Base-by-base conservation (phyloP, 2,797 vertebrate species). In the Poeciliopsis turneri region DNA sequence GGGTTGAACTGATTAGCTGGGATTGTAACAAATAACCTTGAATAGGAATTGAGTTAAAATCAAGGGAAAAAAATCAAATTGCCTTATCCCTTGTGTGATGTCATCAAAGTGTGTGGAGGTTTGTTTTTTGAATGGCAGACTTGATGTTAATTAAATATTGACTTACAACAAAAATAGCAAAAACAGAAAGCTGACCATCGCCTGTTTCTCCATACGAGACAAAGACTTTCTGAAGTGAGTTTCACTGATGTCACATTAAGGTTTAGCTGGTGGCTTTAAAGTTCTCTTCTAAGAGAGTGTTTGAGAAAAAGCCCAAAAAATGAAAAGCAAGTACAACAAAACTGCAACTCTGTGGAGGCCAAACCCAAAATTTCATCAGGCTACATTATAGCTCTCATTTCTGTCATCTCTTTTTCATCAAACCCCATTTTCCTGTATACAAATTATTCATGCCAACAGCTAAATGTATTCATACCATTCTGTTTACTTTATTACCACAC, bases 401-500 rank as follows among this genome's bases (percentile, higher is more conserved):
- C 89, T 85, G 91, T 92, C 93, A 91, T 90, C 90, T 91, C 84
- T 74, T 90, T 89, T 90, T 90, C 88, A 88, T 93, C 90, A 86
- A 84, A 87, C 81, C 76, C 84, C 86, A 90, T 76, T 71, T 80
- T 92, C 90, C 89, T 87, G 77, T 93, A 87, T 78, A 89, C 92
- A 91, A 94, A 93, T 94, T 90, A 94, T 94, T 95, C 92, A 91
- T 86, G 93, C 90, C 90, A 90, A 88, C 80, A 92, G 91, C 94
- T 91, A 88, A 94, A 95, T 93, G 89, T 92, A 95, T 95, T 94
- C 94, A 93, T 93, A 91, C 91, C 90, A 90, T 94, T 94, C 90
- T 95, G 95, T 95, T 95, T 94, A 94, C 93, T 95, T 95, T 95
- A 95, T 94, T 93, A 94, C 92, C 92, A 86, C 88, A 92, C 94